Conservation (phyloP, 2,888 invertebrate genomes). For the Argyra leucocephala region DNA sequence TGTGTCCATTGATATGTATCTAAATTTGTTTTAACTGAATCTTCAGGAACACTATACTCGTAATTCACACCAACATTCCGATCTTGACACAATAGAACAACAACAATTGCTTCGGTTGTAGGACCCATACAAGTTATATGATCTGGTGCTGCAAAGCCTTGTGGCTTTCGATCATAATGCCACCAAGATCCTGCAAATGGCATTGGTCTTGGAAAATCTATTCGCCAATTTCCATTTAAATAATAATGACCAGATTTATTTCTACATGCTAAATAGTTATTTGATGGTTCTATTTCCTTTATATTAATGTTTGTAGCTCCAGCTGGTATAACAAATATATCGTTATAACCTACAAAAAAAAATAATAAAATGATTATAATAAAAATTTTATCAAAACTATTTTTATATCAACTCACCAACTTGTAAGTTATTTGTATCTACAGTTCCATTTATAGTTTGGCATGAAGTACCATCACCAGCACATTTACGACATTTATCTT, state of each 20-base stretch:
- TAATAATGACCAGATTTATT: conserved; percentile 76
- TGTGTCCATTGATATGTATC: conserved; percentile 76
- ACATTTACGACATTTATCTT: conserved; percentile 86
- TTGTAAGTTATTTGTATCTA: conserved; percentile 63
- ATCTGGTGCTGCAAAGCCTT: conserved; percentile 76
- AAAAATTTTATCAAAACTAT: not conserved
- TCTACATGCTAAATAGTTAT: conserved; percentile 82
- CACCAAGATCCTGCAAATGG: conserved; percentile 76
- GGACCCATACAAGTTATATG: conserved; percentile 76
- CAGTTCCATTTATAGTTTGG: conserved; percentile 61
- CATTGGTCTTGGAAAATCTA: conserved; percentile 76
- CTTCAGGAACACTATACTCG: conserved; percentile 79
- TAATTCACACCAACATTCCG: conserved; percentile 76
- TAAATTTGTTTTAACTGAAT: conserved; percentile 54
- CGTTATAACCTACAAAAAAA: conserved; percentile 68
- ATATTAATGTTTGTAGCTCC: conserved; percentile 87
- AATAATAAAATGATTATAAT: not conserved
- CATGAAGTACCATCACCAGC: conserved; percentile 87
- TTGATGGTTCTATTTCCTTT: conserved; percentile 67
- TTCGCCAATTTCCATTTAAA: conserved; percentile 89
- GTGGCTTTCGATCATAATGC: conserved; percentile 75
- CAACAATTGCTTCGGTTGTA: conserved; percentile 76
- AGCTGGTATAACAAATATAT: conserved; percentile 78
- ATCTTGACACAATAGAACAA: conserved; percentile 75
- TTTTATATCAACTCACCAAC: conserved; percentile 49